Percentiles rank a stretch among this genome's conserved stretches.
phyloP scores from a whole-genome alignment of 2,113 vertebrate genomes.

The Tyto alba region DNA sequence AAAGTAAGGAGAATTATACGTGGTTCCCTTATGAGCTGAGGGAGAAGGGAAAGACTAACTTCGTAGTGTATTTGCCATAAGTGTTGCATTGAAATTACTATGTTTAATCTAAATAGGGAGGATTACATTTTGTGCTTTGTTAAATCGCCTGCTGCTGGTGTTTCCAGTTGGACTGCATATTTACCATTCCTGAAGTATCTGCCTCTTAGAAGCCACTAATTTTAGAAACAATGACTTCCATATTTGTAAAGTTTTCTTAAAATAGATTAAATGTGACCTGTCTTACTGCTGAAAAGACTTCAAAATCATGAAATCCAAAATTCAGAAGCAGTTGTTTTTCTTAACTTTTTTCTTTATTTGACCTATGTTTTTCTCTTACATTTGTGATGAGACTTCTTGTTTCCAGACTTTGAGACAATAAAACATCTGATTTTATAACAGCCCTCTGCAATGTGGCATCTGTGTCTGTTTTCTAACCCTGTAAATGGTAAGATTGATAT shows the following conservation, averaged over 20 bases:
- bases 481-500: constrained; percentile 17
- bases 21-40: not conserved
- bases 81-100: not conserved
- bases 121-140: not conserved
- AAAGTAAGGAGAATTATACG: not conserved
- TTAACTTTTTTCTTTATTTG: not conserved
- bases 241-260: constrained; percentile 49
- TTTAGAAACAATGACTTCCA: constrained; percentile 49
- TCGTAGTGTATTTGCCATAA: not conserved
- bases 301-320: not conserved
- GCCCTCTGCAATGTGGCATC: constrained; percentile 7
- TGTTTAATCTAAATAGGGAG: not conserved
- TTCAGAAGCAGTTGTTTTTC: not conserved
- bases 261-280: constrained; percentile 20
- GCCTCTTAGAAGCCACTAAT: constrained; percentile 32
- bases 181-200: constrained; percentile 50
- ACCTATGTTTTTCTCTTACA: not conserved
- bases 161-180: constrained; percentile 48
- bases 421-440: constrained; percentile 34
- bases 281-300: not conserved
- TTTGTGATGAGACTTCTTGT: not conserved
- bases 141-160: not conserved
- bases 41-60: not conserved
- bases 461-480: constrained; percentile 46
- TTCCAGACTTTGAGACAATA: not conserved